Base-by-base conservation (phyloP, 2,888 invertebrate genomes). In the Apoda limacodes region DNA sequence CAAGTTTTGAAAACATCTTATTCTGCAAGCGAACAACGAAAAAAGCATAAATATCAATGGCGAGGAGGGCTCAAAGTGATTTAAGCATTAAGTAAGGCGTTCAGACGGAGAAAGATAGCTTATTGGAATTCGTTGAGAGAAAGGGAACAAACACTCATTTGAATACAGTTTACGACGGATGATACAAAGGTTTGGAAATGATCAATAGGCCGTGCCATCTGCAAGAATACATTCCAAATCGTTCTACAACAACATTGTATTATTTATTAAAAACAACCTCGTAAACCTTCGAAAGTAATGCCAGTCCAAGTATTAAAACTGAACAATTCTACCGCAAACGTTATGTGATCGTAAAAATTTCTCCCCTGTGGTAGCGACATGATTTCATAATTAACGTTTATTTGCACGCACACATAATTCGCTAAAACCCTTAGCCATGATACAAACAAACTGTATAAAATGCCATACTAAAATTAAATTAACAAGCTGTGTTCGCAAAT, bases 401-500 rank as follows among this genome's bases (percentile, higher is more conserved):
- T 63, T 64, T 54, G 48, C 67, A 71, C 66, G 68, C 68, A 69
- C 60, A 66, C 60, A 63, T 58, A 58, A 51, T 56, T 54, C 48
- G 57, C 64, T 57, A 66, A 70, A 69, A 64, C 66, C 67, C 51
- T 61, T 66, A 64, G 69, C 62, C 72, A 68, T 74, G 68, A 74
- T 69, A 74, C 69, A 68, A 74, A 72, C 71, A 70, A 69, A 66
- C 67, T 62, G 63, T 64, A 70, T 70, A 72, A 74, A 17, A 74
- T 69, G 71, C 68, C 60, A 59, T 59, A 61, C 60, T 59, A 43
- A 70, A 76, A 74, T 75, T 70, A 67, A 76, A 74, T 74, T 71
- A 68, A 63, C 63, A 66, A 72, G 75, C 72, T 76, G 69, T 63
- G 65, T 70, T 71, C 65, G 66, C 60, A 67, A 72, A 74, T 71